Percentiles rank a stretch among this genome's conserved stretches.
phyloP scores from a whole-genome alignment of 2,888 invertebrate genomes.

The Meteorus colon region DNA sequence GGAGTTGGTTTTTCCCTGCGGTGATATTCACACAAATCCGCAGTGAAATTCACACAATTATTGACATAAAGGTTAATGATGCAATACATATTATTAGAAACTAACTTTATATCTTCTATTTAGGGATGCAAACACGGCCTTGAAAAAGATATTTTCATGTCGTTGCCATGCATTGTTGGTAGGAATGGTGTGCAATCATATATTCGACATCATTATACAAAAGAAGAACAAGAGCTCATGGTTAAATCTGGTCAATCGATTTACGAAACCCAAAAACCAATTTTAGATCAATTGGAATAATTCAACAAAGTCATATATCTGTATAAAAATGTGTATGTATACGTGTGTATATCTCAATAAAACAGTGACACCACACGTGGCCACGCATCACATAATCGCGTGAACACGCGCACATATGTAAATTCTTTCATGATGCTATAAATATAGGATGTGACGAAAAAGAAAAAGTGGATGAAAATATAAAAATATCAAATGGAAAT shows the following conservation, averaged over 20 bases:
- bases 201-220: constrained; percentile 63
- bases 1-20: too few species aligned
- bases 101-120: not conserved
- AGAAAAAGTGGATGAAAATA: not conserved
- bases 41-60: too few species aligned
- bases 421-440: constrained; percentile 19
- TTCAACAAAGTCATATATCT: not conserved
- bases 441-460: constrained; percentile 9
- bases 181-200: constrained; percentile 66
- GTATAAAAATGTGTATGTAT: not conserved
- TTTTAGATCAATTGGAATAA: constrained; percentile 59
- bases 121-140: constrained; percentile 74
- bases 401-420: constrained; percentile 24
- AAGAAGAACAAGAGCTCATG: constrained; percentile 63
- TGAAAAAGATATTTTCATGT: constrained; percentile 76
- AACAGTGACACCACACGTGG: not conserved
- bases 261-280: constrained; percentile 62
- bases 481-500: not conserved
- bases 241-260: constrained; percentile 63
- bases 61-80: too few species aligned
- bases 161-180: constrained; percentile 75
- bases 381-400: constrained; percentile 1
- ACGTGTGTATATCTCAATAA: not conserved
- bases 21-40: too few species aligned
- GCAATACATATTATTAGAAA: not conserved